These are phyloP conservation scores for Amphipyra berbera DNA, from an alignment of 2,888 invertebrate genomes.

Conservation along the genomic window DNA sequence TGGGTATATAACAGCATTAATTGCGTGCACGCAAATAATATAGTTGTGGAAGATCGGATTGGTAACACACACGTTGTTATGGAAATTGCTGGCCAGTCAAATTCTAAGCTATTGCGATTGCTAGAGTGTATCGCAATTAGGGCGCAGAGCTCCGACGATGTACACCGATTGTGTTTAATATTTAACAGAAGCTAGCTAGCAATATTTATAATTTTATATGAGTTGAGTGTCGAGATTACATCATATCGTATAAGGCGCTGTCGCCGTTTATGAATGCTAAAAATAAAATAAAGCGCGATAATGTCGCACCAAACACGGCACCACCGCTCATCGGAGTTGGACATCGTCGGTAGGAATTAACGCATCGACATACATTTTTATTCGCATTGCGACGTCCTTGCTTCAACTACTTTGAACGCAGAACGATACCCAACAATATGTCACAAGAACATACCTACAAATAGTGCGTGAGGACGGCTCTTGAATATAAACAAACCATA, in stretches of 20 bases:
- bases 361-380: slow-evolving; percentile 51
- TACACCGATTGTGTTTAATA: slow-evolving; percentile 1
- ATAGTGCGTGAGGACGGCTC: slow-evolving; percentile 73
- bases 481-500: slow-evolving; percentile 84
- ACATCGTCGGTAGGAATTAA: slow-evolving; percentile 24
- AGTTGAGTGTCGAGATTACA: slow-evolving; percentile 6
- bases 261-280: slow-evolving; percentile 30
- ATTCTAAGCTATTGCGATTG: no score
- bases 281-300: slow-evolving; percentile 40
- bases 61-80: no score
- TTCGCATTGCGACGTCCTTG: slow-evolving; percentile 73
- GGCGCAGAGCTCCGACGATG: neutral
- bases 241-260: slow-evolving; percentile 14
- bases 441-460: slow-evolving; percentile 75
- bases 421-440: slow-evolving; percentile 74
- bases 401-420: slow-evolving; percentile 73
- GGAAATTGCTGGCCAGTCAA: no score
- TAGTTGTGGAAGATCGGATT: no score
- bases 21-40: no score
- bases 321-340: slow-evolving; percentile 22
- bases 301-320: slow-evolving; percentile 20
- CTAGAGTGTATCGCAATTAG: no score
- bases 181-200: slow-evolving; percentile 3
- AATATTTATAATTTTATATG: slow-evolving; percentile 6
- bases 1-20: no score